A percentile compares a stretch with the other conserved stretches of the same genome.
phyloP scores from a whole-genome alignment of 2,797 vertebrate genomes.

The Dipus sagitta region DNA sequence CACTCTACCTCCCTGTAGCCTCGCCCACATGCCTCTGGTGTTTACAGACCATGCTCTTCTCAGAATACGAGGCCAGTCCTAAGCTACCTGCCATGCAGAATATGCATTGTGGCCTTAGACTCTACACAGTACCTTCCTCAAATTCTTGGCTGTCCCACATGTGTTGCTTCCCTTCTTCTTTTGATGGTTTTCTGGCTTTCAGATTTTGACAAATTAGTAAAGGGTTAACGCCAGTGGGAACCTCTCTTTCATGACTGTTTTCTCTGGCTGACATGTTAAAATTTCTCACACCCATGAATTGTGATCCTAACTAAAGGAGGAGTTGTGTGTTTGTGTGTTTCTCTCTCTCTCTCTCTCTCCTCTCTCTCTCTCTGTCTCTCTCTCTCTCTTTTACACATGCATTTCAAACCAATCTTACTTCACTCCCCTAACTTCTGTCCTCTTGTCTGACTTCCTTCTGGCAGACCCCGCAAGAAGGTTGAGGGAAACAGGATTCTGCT shows the following conservation, averaged over 20 bases:
- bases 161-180: constrained; percentile 54
- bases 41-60: not conserved
- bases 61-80: not conserved
- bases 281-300: constrained; percentile 34
- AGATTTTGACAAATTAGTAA: constrained; percentile 69
- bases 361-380: no score
- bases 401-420: not conserved
- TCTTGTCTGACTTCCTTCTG: not conserved
- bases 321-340: not conserved
- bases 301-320: constrained; percentile 33
- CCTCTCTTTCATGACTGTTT: constrained; percentile 66
- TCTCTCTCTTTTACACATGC: not conserved
- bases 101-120: not conserved
- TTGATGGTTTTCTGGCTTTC: constrained; percentile 59
- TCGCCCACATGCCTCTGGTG: not conserved
- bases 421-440: not conserved
- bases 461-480: not conserved
- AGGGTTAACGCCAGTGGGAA: constrained; percentile 61
- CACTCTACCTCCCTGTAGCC: not conserved
- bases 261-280: constrained; percentile 47
- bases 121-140: not conserved
- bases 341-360: no score
- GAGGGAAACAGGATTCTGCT: not conserved
- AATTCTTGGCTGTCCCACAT: not conserved
- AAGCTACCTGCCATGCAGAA: not conserved